These are phyloP conservation scores for Rattus rattus DNA, from an alignment of 2,113 vertebrate genomes.

Conservation along the genomic window DNA sequence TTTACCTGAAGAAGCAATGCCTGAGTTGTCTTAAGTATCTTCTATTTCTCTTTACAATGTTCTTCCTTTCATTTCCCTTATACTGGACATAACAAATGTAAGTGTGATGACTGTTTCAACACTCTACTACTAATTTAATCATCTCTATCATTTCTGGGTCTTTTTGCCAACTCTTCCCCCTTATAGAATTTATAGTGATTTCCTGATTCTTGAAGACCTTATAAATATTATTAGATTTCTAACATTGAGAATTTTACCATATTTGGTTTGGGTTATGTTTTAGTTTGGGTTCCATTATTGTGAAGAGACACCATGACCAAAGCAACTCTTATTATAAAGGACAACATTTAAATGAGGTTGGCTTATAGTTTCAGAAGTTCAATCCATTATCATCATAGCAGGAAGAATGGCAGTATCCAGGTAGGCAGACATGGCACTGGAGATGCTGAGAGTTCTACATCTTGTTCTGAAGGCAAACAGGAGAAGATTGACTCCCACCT, in stretches of 20 bases:
- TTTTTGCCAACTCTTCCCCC: neutral
- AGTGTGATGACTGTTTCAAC: neutral
- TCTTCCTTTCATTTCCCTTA: neutral
- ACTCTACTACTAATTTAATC: neutral
- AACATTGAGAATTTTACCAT: neutral
- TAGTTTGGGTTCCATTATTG: too few species aligned
- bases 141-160: neutral
- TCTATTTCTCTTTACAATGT: neutral
- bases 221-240: neutral
- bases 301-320: too few species aligned
- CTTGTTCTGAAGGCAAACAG: too few species aligned
- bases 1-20: neutral
- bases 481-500: too few species aligned
- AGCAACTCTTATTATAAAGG: too few species aligned
- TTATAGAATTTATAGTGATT: neutral
- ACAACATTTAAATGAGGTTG: too few species aligned
- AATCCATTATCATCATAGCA: too few species aligned
- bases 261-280: too few species aligned
- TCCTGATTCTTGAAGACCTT: neutral
- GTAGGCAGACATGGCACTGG: too few species aligned
- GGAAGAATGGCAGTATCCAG: too few species aligned
- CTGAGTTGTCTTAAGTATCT: neutral
- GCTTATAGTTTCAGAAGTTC: too few species aligned
- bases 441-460: too few species aligned
- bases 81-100: neutral